Evolutionary conservation across 2,797 vertebrate species (phyloP).

Genomic region (Chaenodraco wilsoni): DNA sequence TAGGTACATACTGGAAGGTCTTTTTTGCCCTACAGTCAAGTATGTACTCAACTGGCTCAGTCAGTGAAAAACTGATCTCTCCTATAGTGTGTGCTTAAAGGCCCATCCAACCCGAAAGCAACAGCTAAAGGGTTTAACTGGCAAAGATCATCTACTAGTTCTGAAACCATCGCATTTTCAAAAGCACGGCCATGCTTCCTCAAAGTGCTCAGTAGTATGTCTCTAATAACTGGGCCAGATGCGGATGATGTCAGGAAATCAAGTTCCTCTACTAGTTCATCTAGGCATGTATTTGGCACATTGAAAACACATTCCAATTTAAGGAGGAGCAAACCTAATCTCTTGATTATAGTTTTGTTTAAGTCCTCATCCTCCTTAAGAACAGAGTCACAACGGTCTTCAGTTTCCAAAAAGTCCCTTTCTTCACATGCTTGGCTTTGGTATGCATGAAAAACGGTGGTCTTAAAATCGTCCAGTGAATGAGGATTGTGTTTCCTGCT

Average conservation of each 20-base stretch:
- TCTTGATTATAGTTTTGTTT: slow-evolving; percentile 22
- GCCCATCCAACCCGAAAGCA: slow-evolving; percentile 41
- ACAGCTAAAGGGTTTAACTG: slow-evolving; percentile 43
- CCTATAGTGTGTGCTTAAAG: no score
- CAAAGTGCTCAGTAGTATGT: slow-evolving; percentile 47
- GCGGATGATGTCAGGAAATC: slow-evolving; percentile 1
- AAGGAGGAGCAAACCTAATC: slow-evolving; percentile 22
- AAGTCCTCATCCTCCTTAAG: slow-evolving; percentile 17
- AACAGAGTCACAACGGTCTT: neutral
- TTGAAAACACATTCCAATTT: slow-evolving; percentile 42
- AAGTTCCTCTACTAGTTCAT: no score
- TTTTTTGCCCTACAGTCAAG: no score
- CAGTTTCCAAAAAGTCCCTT: no score
- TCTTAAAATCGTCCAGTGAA: no score
- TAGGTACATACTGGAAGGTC: no score
- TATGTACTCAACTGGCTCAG: no score
- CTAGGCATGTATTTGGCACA: slow-evolving; percentile 20
- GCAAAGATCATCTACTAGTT: slow-evolving; percentile 57
- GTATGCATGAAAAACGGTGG: no score
- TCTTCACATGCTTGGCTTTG: no score
- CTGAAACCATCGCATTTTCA: slow-evolving; percentile 54
- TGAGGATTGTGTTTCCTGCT: no score
- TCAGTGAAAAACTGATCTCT: no score
- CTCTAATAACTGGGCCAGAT: slow-evolving; percentile 24
- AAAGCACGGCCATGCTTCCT: slow-evolving; percentile 46